Conservation (phyloP, 2,797 vertebrate genomes). For the Clarias platycephalus region DNA sequence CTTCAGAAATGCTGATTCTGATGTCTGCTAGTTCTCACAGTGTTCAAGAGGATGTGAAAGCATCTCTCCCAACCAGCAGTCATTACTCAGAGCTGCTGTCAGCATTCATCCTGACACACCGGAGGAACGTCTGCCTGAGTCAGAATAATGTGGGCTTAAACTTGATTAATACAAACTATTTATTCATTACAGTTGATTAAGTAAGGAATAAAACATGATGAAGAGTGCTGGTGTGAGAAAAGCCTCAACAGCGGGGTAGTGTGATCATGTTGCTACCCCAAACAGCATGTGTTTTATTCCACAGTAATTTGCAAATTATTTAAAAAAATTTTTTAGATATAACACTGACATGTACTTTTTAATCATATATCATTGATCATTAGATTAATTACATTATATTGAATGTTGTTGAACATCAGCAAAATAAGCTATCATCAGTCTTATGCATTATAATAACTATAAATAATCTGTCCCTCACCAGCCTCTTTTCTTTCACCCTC, state of each 20-base stretch:
- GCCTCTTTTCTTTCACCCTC: neutral
- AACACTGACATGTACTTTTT: neutral
- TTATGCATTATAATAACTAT: neutral
- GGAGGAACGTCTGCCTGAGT: neutral
- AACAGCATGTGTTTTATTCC: neutral
- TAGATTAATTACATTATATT: neutral
- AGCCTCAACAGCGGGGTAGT: neutral
- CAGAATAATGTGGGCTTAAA: conserved; percentile 9
- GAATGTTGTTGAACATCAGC: neutral
- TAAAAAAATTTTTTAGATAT: neutral
- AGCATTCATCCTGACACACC: conserved; percentile 28
- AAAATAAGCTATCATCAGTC: neutral
- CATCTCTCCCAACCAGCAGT: conserved; percentile 36
- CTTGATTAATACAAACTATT: neutral
- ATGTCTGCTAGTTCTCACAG: conserved; percentile 33
- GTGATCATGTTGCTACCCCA: neutral
- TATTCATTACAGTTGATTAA: conserved; percentile 13
- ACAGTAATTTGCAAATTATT: neutral
- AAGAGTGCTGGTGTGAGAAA: neutral
- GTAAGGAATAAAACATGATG: neutral
- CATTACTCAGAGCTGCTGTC: conserved; percentile 39
- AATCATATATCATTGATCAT: neutral
- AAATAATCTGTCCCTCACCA: neutral
- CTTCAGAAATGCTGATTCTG: conserved; percentile 39
- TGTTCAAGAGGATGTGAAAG: conserved; percentile 34